Base-by-base conservation (phyloP, 2,888 invertebrate genomes). In the Steinernema hermaphroditum region DNA sequence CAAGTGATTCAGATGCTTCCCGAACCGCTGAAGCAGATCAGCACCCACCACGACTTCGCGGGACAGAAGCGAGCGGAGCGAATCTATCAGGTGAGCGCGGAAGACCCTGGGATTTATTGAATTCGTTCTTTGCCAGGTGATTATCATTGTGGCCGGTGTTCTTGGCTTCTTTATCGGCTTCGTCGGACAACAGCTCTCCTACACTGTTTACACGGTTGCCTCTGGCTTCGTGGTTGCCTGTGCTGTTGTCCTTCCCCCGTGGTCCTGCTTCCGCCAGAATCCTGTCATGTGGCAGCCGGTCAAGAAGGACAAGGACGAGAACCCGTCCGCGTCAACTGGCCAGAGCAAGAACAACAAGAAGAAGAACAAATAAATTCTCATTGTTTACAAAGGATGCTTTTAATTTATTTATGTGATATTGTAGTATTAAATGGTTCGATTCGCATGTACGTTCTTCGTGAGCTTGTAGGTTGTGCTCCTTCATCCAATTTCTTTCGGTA, bases 61-160 rank as follows among this genome's bases (percentile, higher is more conserved):
- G 85, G 85, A 43, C 85, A 85, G 73, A 75, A 78, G 69, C 75
- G 76, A 50, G 83, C 85, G 29, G 85, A 85, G 73, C 75, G 82
- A 22, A 79, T 82, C 22, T 84, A 80, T 72, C 85, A 85, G 76
- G 84, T 83, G 50, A 34, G 68, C 19, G 29, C 49, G 34, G 46
- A 14, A 34, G 46, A 70, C 37, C 19, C 9, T 12, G 19, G 6
- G 19, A n/a, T n/a, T 49, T 19, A 9, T 57, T 24, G 29, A n/a
- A 27, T 46, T 69, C n/a, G 29, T 57, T 70, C n/a, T 6, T 70
- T 34, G n/a, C 32, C n/a, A 43, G 29, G 34, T 27, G 37, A 41
- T 68, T 16, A n/a, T 62, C 43, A 37, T n/a, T 12, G 27, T 41
- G 2, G 16, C 54, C 27, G 54, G 54, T 1, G 27, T 54, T 22